phyloP scores from a whole-genome alignment of 1,140 invertebrate genomes.

The Tetragonula clypearis region DNA sequence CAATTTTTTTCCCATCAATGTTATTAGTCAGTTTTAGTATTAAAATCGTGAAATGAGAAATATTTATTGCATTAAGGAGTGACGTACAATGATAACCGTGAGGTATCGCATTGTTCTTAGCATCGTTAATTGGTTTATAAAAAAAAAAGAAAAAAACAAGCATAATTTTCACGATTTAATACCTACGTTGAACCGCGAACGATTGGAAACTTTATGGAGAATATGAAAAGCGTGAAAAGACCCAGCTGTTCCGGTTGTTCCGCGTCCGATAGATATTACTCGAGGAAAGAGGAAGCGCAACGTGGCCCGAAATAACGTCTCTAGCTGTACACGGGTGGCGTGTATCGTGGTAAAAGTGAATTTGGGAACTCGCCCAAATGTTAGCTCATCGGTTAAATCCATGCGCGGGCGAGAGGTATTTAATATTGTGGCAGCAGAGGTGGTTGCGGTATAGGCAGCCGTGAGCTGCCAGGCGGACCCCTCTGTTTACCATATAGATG shows the following conservation, averaged over 20 bases:
- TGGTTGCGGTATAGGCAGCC: slow-evolving; percentile 60
- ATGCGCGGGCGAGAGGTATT: slow-evolving; percentile 62
- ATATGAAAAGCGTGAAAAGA: slow-evolving; percentile 5
- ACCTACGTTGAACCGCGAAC: too few relatives aligned
- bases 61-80: too few relatives aligned
- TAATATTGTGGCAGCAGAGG: slow-evolving; percentile 65
- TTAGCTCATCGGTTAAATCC: slow-evolving; percentile 71
- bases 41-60: too few relatives aligned
- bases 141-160: too few relatives aligned
- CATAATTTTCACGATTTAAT: too few relatives aligned
- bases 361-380: slow-evolving; percentile 69
- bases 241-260: slow-evolving; percentile 24
- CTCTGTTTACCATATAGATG: slow-evolving; percentile 77
- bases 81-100: too few relatives aligned
- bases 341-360: slow-evolving; percentile 67
- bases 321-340: slow-evolving; percentile 46
- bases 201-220: neutral
- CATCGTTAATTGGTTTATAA: too few relatives aligned
- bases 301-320: slow-evolving; percentile 26
- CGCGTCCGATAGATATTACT: slow-evolving; percentile 36
- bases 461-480: slow-evolving; percentile 57
- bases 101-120: too few relatives aligned
- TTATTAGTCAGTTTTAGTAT: too few relatives aligned
- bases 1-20: too few relatives aligned
- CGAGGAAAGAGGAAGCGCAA: neutral